phyloP scores from a whole-genome alignment of 2,797 vertebrate species.

The Acipenser transmontanus region DNA sequence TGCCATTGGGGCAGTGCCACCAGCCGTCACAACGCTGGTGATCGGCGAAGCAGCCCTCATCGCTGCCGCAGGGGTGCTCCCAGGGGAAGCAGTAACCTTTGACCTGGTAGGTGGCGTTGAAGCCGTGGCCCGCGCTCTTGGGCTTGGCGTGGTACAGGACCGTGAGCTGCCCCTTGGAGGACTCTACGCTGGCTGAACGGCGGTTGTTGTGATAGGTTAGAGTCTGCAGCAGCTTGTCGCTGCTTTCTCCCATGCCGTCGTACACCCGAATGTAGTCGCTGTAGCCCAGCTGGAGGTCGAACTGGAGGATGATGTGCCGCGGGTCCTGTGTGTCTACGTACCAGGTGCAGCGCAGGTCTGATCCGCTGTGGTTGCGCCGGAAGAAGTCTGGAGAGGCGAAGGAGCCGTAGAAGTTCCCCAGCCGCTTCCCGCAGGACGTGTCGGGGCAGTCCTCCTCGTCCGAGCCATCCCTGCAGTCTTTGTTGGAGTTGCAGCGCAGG shows the following conservation, averaged over 20 bases:
- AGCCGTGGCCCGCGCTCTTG: constrained; percentile 81
- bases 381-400: constrained; percentile 92
- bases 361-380: constrained; percentile 60
- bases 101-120: constrained; percentile 95
- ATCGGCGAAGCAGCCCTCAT: constrained; percentile 85
- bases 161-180: constrained; percentile 83
- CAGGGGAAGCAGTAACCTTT: constrained; percentile 94
- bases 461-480: constrained; percentile 76
- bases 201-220: constrained; percentile 84
- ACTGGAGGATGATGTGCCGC: constrained; percentile 80
- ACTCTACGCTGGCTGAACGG: constrained; percentile 76
- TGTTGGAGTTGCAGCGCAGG: constrained; percentile 72
- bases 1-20: constrained; percentile 92
- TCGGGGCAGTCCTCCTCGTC: constrained; percentile 85
- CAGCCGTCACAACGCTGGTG: constrained; percentile 87
- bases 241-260: constrained; percentile 73
- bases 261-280: constrained; percentile 82
- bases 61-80: constrained; percentile 81
- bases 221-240: constrained; percentile 76
- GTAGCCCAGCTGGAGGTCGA: constrained; percentile 80
- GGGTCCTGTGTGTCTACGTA: constrained; percentile 87
- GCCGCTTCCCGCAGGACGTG: constrained; percentile 77
- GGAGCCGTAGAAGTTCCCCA: constrained; percentile 91
- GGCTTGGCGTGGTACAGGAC: constrained; percentile 77
- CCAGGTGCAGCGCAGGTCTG: constrained; percentile 83